A percentile compares a stretch with the other conserved stretches of the same genome.
phyloP scores from a whole-genome alignment of 2,113 vertebrate species.

The Globicephala melas region DNA sequence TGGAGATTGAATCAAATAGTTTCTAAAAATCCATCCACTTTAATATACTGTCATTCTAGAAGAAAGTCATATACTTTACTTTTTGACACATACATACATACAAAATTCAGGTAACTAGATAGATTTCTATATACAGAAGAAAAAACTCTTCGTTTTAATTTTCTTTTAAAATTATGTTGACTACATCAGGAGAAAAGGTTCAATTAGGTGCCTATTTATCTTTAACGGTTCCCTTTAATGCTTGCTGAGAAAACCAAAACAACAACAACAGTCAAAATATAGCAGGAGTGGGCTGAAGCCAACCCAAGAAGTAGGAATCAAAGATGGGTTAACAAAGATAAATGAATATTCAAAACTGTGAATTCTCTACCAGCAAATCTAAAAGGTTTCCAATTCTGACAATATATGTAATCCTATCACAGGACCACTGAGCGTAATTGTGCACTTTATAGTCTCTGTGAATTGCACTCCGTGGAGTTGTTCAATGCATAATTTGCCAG shows the following conservation, averaged over 20 bases:
- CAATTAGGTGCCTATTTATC: background rate
- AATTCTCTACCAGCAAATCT: background rate
- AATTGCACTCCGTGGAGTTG: background rate
- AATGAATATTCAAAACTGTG: background rate
- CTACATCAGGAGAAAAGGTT: background rate
- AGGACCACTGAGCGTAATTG: background rate
- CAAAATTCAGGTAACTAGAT: background rate
- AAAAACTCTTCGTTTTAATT: background rate
- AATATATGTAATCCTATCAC: background rate
- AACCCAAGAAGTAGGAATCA: background rate
- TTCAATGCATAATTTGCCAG: background rate
- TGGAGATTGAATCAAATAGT: background rate
- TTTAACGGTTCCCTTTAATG: background rate
- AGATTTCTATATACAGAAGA: background rate
- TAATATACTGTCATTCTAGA: background rate
- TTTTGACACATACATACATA: background rate
- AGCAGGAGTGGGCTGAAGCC: background rate
- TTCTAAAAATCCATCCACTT: background rate
- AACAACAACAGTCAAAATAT: background rate
- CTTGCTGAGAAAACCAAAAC: background rate
- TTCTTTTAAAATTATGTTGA: background rate
- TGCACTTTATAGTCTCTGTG: background rate
- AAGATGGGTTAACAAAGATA: background rate
- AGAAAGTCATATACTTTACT: background rate
- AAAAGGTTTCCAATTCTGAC: background rate